These are phyloP conservation scores for Peromyscus melanophrys DNA, from an alignment of 2,797 vertebrate genomes.

Conservation along the genomic window DNA sequence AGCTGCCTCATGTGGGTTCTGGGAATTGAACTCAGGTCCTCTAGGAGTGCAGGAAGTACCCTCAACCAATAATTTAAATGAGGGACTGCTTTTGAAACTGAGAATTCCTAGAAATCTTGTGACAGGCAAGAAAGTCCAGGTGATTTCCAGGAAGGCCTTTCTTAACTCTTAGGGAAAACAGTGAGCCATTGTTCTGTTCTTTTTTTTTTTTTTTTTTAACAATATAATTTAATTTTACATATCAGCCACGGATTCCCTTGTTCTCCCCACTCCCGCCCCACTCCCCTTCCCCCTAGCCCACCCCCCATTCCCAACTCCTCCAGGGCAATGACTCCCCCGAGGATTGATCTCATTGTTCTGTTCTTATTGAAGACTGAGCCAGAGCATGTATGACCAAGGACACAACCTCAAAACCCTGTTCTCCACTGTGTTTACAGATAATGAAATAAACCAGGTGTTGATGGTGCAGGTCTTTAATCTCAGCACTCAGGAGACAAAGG, in stretches of 20 bases:
- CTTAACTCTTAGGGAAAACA: conserved; percentile 47
- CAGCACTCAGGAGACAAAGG: too few relatives aligned
- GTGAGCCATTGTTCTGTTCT: background rate
- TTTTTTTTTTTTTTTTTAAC: too few relatives aligned
- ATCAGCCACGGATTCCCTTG: too few relatives aligned
- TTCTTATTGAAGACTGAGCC: background rate
- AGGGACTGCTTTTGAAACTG: conserved; percentile 61
- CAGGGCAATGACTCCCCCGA: too few relatives aligned
- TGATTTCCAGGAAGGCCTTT: conserved; percentile 65
- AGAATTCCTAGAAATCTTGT: conserved; percentile 56
- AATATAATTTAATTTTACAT: too few relatives aligned
- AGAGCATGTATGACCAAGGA: background rate
- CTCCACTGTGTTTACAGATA: background rate
- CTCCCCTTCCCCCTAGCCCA: too few relatives aligned
- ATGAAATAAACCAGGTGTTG: background rate
- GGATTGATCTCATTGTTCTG: background rate
- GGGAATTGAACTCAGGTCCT: background rate
- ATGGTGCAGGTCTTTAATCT: too few relatives aligned
- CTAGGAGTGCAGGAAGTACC: background rate
- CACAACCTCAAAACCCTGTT: background rate
- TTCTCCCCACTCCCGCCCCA: too few relatives aligned
- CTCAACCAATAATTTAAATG: background rate
- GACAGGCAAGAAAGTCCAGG: conserved; percentile 46
- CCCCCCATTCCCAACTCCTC: too few relatives aligned
- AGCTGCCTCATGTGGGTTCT: background rate